A percentile compares a stretch with the other conserved stretches of the same genome.
Conservation (phyloP, 2,888 invertebrate species). For the Thymelicus sylvestris region DNA sequence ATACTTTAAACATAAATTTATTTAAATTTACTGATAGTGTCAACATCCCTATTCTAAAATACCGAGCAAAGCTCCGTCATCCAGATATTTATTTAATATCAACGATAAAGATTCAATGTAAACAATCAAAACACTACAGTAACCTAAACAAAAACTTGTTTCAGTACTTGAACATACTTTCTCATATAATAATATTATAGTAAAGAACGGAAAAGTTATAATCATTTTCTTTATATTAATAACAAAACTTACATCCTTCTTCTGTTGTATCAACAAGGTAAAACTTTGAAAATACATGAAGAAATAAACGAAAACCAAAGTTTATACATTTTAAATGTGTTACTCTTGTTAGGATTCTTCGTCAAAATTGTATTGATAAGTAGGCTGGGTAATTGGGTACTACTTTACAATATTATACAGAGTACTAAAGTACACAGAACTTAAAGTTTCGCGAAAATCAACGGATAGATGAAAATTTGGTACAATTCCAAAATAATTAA, state of each 20-base stretch:
- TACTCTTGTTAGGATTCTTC: neutral
- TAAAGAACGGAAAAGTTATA: neutral
- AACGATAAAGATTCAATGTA: no score
- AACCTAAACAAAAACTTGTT: no score
- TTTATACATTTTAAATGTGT: constrained; percentile 15
- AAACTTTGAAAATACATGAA: constrained; percentile 29
- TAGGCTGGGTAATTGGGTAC: constrained; percentile 46
- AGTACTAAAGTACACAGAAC: neutral
- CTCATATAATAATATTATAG: no score
- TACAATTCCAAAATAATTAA: neutral
- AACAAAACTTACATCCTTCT: constrained; percentile 4
- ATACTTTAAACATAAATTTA: no score
- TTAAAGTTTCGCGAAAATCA: neutral
- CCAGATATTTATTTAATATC: no score
- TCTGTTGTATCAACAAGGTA: neutral
- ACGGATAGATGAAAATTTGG: neutral
- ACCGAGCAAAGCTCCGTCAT: no score
- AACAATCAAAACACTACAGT: no score
- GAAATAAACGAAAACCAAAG: constrained; percentile 14
- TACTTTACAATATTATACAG: constrained; percentile 45
- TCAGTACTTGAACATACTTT: no score
- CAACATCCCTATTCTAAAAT: no score
- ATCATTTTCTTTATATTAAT: neutral
- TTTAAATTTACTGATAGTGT: no score
- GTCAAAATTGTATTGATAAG: neutral